Conservation (phyloP, 1,140 invertebrate species). For the Pantala flavescens region DNA sequence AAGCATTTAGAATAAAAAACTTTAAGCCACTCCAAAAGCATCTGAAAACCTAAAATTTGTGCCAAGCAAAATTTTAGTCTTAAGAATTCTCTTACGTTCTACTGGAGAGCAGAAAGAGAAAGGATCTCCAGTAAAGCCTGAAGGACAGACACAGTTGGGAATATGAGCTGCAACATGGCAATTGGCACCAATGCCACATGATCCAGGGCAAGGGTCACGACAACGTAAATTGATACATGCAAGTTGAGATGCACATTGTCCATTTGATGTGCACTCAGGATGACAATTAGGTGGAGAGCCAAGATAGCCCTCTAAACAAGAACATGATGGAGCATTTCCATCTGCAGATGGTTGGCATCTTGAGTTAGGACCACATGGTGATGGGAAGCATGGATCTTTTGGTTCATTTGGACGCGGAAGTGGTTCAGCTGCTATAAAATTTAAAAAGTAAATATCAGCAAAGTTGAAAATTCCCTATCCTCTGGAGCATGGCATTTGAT, state of each 20-base stretch:
- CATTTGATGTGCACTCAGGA: constrained; percentile 26
- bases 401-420: constrained; percentile 24
- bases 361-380: constrained; percentile 62
- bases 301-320: constrained; percentile 29
- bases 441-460: constrained; percentile 17
- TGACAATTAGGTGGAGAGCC: constrained; percentile 25
- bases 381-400: constrained; percentile 51
- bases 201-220: constrained; percentile 32
- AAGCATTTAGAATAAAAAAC: not conserved
- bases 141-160: constrained; percentile 44
- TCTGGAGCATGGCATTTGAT: not conserved
- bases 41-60: not conserved
- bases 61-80: too few species aligned
- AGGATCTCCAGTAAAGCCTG: constrained; percentile 42
- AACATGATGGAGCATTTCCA: constrained; percentile 34
- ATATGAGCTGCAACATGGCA: constrained; percentile 44
- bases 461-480: not conserved
- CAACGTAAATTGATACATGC: constrained; percentile 31
- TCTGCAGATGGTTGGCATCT: constrained; percentile 47
- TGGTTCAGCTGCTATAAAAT: constrained; percentile 30
- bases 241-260: constrained; percentile 32
- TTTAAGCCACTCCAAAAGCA: not conserved
- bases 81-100: not conserved
- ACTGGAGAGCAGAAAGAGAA: constrained; percentile 34
- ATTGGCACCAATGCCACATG: constrained; percentile 38